Evolutionary conservation across 2,113 vertebrate species (phyloP).

Genomic region (Cygnus buccinator): DNA sequence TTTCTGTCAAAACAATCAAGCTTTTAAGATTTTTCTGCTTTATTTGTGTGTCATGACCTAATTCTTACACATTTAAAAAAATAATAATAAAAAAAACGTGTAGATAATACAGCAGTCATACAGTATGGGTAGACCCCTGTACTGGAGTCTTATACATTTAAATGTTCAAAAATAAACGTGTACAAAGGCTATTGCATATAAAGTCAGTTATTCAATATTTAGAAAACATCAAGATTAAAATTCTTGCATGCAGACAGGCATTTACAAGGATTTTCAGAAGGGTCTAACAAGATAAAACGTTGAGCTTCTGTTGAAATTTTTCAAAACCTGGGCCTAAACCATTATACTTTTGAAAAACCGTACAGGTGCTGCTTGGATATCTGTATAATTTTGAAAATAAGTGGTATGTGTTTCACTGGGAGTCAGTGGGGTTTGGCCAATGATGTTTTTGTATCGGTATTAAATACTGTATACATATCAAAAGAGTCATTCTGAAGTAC

Average conservation of each 20-base stretch:
- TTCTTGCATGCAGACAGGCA: neutral
- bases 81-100: neutral
- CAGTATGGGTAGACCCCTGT: neutral
- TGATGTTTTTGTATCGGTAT: neutral
- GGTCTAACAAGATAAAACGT: neutral
- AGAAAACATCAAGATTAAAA: neutral
- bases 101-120: neutral
- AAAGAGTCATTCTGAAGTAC: neutral
- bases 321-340: neutral
- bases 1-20: neutral
- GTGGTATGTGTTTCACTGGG: neutral
- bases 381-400: neutral
- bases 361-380: neutral
- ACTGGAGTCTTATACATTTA: neutral
- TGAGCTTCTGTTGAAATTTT: neutral
- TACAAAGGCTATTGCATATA: neutral
- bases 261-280: neutral
- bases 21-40: neutral
- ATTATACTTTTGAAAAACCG: neutral
- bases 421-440: neutral
- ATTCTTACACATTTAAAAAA: neutral
- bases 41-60: neutral
- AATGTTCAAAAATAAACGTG: neutral
- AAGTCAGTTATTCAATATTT: neutral
- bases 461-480: rapidly evolving